These are phyloP conservation scores for Hyposoter didymator DNA, from an alignment of 2,888 invertebrate species.

Conservation along the genomic window DNA sequence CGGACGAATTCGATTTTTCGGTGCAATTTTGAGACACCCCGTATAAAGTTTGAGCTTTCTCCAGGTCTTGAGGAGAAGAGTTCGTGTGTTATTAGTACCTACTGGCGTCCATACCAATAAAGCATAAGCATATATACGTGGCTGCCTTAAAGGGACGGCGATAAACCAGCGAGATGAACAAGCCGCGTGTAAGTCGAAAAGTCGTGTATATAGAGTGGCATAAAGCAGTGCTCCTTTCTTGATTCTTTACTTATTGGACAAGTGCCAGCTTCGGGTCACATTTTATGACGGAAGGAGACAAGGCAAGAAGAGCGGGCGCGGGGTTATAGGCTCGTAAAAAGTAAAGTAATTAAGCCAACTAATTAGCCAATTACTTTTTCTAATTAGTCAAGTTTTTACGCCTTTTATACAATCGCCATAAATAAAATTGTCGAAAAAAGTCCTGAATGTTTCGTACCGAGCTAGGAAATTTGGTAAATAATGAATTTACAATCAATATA, in stretches of 20 bases:
- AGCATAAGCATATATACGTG: not conserved
- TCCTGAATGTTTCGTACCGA: not conserved
- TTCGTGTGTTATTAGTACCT: slow-evolving; percentile 57
- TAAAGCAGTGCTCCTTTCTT: not conserved
- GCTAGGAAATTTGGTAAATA: not conserved
- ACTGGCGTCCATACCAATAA: slow-evolving; percentile 22
- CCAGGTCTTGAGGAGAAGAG: not conserved
- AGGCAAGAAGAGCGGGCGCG: not conserved
- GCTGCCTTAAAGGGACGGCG: slow-evolving; percentile 42
- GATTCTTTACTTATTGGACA: slow-evolving; percentile 14
- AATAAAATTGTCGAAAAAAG: not conserved
- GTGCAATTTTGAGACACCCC: not conserved
- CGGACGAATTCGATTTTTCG: not conserved
- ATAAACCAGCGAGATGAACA: slow-evolving; percentile 38
- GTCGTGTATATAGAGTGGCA: slow-evolving; percentile 9
- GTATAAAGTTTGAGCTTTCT: slow-evolving; percentile 1
- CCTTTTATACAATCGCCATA: not conserved
- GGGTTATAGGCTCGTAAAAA: slow-evolving; percentile 9
- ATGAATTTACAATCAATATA: not conserved
- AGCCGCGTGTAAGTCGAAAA: slow-evolving; percentile 22
- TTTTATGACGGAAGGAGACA: not conserved
- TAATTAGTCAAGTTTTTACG: slow-evolving; percentile 3
- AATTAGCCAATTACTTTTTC: slow-evolving; percentile 24
- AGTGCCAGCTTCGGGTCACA: slow-evolving; percentile 11
- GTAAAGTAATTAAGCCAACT: not conserved